Percentiles rank a stretch among this genome's conserved stretches.
These are phyloP conservation scores for Diploscapter pachys DNA, from an alignment of 1,140 invertebrate species.

Conservation along the genomic window DNA sequence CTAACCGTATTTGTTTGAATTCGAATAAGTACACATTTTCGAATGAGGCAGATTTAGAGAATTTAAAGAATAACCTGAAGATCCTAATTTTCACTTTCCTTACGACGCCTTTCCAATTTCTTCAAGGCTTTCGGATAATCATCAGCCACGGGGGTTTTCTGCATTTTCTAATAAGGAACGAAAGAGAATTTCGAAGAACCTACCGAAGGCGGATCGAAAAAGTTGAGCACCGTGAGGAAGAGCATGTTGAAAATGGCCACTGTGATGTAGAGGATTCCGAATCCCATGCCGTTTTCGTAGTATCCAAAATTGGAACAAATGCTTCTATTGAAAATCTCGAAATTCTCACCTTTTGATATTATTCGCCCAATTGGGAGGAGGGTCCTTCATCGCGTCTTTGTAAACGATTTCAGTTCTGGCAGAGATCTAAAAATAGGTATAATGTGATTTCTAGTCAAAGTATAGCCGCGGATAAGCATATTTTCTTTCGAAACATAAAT, in stretches of 20 bases:
- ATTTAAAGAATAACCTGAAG: no score
- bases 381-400: slow-evolving; percentile 1
- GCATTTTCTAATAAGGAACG: neutral
- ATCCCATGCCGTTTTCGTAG: slow-evolving; percentile 43
- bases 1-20: no score
- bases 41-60: slow-evolving; percentile 1
- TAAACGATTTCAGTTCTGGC: slow-evolving; percentile 18
- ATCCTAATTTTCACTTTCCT: neutral
- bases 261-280: slow-evolving; percentile 49
- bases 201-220: slow-evolving; percentile 38
- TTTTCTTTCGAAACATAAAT: no score
- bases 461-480: no score
- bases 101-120: neutral
- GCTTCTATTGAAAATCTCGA: no score
- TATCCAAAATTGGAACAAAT: slow-evolving; percentile 39
- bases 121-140: neutral
- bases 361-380: neutral
- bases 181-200: slow-evolving; percentile 14
- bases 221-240: slow-evolving; percentile 34
- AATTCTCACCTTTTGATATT: slow-evolving; percentile 7
- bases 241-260: slow-evolving; percentile 35
- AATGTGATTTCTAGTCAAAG: no score
- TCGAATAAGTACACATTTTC: no score
- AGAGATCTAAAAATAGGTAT: slow-evolving; percentile 47
- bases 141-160: no score